A percentile compares a stretch with the other conserved stretches of the same genome.
phyloP scores from a whole-genome alignment of 2,888 invertebrate genomes.

The Arrhopalites spinosus region DNA sequence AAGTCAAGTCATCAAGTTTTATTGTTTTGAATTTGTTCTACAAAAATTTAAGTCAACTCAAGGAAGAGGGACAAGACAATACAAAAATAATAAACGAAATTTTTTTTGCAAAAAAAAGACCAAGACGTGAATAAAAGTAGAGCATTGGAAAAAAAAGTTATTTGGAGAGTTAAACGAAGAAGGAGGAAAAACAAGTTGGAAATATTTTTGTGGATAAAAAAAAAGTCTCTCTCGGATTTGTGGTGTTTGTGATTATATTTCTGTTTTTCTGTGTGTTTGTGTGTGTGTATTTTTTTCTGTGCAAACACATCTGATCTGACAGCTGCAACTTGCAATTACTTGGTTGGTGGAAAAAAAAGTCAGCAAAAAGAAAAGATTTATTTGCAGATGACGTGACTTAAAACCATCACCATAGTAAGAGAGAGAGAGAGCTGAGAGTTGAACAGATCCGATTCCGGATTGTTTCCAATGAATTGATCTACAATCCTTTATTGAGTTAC shows the following conservation, averaged over 20 bases:
- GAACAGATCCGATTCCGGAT: conserved; percentile 14
- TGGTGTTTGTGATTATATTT: neutral
- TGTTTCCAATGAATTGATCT: conserved; percentile 17
- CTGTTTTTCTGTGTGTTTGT: no score
- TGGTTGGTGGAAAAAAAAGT: neutral
- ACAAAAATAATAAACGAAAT: no score
- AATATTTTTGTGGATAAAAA: neutral
- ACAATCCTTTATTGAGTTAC: conserved; percentile 17
- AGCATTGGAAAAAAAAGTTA: neutral
- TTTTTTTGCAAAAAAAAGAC: neutral
- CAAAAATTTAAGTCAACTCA: no score
- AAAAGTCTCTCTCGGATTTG: neutral
- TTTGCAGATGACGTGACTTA: conserved; percentile 38
- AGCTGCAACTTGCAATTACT: conserved; percentile 6
- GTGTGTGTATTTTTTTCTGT: neutral
- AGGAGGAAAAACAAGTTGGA: neutral
- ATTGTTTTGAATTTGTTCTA: no score
- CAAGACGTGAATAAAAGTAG: no score
- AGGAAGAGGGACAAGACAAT: no score
- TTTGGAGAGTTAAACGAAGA: neutral
- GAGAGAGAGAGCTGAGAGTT: neutral
- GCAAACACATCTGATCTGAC: neutral
- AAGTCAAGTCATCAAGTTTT: no score
- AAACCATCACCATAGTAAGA: conserved; percentile 26
- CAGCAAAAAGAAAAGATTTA: conserved; percentile 37